Percentiles rank a stretch among this genome's conserved stretches.
phyloP scores from a whole-genome alignment of 2,888 invertebrate genomes.

The Mimas tiliae region DNA sequence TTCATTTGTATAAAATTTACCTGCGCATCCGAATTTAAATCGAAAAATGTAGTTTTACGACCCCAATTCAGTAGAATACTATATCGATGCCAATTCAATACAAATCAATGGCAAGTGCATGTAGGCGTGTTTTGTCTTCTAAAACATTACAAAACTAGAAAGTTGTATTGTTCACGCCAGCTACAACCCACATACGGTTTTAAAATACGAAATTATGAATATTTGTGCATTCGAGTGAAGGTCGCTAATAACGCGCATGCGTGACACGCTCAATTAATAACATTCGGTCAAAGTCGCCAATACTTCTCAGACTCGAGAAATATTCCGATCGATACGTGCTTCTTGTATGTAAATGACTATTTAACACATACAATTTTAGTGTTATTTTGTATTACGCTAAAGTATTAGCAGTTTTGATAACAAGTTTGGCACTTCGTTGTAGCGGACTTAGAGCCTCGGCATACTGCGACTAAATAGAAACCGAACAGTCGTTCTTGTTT shows the following conservation, averaged over 20 bases:
- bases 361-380: neutral
- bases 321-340: constrained; percentile 19
- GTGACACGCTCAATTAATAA: constrained; percentile 40
- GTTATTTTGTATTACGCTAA: neutral
- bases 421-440: neutral
- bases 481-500: no score
- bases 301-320: constrained; percentile 24
- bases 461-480: no score
- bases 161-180: constrained; percentile 19
- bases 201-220: constrained; percentile 24
- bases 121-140: constrained; percentile 10
- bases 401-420: no score
- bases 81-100: neutral
- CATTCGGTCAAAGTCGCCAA: constrained; percentile 37
- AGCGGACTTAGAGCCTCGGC: no score
- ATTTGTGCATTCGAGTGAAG: constrained; percentile 37
- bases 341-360: neutral
- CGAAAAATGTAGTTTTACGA: neutral
- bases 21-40: neutral
- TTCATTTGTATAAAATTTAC: neutral
- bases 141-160: constrained; percentile 24
- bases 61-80: no score
- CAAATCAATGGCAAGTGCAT: constrained; percentile 21
- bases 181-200: constrained; percentile 20
- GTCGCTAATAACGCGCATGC: constrained; percentile 31